Evolutionary conservation across 35 echinoderm and acorn worm species (phyloP).

Genomic region (Stichopus chloronotus): DNA sequence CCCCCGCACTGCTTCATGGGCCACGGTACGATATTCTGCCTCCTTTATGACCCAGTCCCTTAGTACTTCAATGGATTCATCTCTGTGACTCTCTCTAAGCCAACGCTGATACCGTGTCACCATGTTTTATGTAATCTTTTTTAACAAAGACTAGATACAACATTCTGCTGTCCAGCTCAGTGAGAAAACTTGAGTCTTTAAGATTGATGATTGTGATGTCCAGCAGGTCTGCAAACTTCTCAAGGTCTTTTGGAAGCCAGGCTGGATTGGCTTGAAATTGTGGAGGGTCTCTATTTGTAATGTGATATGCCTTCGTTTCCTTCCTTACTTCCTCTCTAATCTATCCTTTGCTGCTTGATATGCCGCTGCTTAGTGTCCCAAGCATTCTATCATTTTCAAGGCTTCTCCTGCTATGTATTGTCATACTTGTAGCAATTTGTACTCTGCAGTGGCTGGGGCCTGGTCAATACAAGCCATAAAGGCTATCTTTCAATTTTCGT

Average conservation of each 20-base stretch:
- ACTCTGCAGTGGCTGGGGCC: conserved; percentile 29
- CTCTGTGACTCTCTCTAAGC: not conserved
- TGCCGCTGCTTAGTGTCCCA: conserved; percentile 41
- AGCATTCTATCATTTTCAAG: not conserved
- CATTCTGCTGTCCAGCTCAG: conserved; percentile 1
- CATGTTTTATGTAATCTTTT: conserved; percentile 13
- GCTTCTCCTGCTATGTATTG: conserved; percentile 20
- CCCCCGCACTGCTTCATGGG: conserved; percentile 36
- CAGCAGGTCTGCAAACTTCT: conserved; percentile 39
- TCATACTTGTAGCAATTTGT: conserved; percentile 26
- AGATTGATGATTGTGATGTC: conserved; percentile 42
- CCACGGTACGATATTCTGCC: conserved; percentile 36
- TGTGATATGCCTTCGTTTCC: not conserved
- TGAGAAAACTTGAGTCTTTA: not conserved
- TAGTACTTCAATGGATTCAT: conserved; percentile 16
- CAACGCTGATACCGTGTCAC: conserved; percentile 14
- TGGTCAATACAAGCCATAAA: conserved; percentile 43
- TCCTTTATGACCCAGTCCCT: conserved; percentile 32
- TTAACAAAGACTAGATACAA: conserved; percentile 5
- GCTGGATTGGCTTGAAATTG: conserved; percentile 22
- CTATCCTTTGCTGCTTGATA: conserved; percentile 43
- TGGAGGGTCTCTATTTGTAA: conserved; percentile 2
- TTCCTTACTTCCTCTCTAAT: conserved; percentile 34
- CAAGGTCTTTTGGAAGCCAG: conserved; percentile 25
- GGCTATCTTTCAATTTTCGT: conserved; percentile 33